Percentiles rank a stretch among this genome's conserved stretches.
These are phyloP conservation scores for Crossaster papposus DNA, from an alignment of 53 echinoderm and acorn worm genomes.

Conservation along the genomic window DNA sequence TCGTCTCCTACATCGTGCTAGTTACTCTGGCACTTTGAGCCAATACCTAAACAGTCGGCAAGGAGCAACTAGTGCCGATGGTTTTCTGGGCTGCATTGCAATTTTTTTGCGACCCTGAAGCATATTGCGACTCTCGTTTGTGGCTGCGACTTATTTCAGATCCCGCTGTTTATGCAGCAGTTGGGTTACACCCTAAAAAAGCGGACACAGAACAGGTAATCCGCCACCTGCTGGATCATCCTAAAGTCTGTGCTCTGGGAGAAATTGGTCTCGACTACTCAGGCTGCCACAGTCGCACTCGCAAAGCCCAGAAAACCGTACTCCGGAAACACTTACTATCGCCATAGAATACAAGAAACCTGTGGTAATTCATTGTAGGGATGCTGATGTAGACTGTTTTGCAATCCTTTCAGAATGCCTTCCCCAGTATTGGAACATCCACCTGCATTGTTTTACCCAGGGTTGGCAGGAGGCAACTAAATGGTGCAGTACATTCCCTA, in stretches of 20 bases:
- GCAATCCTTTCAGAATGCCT: neutral
- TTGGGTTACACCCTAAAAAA: constrained; percentile 21
- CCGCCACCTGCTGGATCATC: constrained; percentile 29
- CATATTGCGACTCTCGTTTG: neutral
- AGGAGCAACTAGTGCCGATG: neutral
- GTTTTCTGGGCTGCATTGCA: constrained; percentile 13
- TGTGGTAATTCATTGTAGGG: constrained; percentile 17
- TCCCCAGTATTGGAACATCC: neutral
- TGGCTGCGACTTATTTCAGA: neutral
- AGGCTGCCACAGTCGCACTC: neutral
- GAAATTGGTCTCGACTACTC: constrained; percentile 32
- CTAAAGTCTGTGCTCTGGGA: constrained; percentile 37
- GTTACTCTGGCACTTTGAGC: neutral
- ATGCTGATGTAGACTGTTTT: constrained; percentile 12
- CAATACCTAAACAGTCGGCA: neutral
- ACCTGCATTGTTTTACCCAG: neutral
- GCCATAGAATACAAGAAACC: neutral
- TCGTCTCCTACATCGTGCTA: neutral
- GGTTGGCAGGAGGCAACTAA: neutral
- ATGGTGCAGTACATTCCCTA: neutral
- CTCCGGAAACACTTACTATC: constrained; percentile 8
- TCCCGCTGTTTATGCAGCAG: neutral
- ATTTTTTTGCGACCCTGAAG: neutral
- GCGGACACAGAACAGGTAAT: constrained; percentile 19
- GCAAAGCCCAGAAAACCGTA: neutral